phyloP scores from a whole-genome alignment of 2,888 invertebrate species.

The Laothoe populi region DNA sequence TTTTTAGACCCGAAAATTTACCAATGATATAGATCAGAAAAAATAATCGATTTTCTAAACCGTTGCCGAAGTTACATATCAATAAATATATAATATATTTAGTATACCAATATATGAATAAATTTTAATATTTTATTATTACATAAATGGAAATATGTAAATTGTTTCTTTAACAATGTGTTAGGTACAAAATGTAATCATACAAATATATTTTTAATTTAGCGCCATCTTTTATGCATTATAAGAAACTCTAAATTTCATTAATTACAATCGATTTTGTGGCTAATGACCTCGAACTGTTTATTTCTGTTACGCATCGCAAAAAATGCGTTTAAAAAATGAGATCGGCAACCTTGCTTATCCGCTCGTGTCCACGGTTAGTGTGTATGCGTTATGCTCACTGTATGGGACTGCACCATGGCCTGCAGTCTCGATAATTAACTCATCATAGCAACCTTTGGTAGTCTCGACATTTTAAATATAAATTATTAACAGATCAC shows the following conservation, averaged over 20 bases:
- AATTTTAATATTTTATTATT: too few relatives aligned
- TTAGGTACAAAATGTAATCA: background rate
- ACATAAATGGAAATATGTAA: background rate
- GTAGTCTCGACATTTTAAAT: too few relatives aligned
- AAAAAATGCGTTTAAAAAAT: conserved; percentile 2
- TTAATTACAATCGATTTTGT: background rate
- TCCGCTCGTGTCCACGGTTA: background rate
- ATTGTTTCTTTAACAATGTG: background rate
- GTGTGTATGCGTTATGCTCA: too few relatives aligned
- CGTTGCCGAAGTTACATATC: too few relatives aligned
- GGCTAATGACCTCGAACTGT: conserved; percentile 8
- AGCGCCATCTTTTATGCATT: conserved; percentile 10
- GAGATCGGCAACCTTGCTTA: conserved; percentile 2
- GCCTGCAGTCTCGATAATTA: too few relatives aligned
- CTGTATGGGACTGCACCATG: too few relatives aligned
- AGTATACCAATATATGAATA: too few relatives aligned
- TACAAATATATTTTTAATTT: background rate
- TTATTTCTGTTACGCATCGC: background rate
- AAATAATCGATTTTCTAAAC: background rate
- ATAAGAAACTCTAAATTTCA: background rate
- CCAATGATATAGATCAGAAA: too few relatives aligned
- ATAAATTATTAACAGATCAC: too few relatives aligned
- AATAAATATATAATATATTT: too few relatives aligned
- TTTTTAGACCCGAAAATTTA: too few relatives aligned
- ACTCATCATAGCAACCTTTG: too few relatives aligned